phyloP scores from a whole-genome alignment of 2,888 invertebrate species.

The Ophioninae sp. region DNA sequence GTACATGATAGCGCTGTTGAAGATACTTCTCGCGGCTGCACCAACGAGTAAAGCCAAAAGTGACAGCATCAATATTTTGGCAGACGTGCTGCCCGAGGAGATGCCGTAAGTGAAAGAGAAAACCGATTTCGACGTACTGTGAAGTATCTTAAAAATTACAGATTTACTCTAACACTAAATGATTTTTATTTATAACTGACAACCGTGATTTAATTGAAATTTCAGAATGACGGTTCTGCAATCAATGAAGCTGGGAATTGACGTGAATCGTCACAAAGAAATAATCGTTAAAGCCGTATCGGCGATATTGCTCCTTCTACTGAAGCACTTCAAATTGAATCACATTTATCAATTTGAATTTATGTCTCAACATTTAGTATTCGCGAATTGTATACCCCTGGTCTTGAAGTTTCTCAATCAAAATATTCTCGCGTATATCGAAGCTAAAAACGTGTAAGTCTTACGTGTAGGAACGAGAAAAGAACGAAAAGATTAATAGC shows the following conservation, averaged over 20 bases:
- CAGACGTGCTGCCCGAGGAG: slow-evolving; percentile 98
- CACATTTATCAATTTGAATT: slow-evolving; percentile 99
- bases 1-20: slow-evolving; percentile 98
- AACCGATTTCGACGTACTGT: not conserved
- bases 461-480: not conserved
- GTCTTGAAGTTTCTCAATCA: slow-evolving; percentile 99
- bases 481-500: not conserved
- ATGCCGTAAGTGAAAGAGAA: slow-evolving; percentile 88
- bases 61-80: slow-evolving; percentile 98
- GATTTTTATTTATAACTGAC: not conserved
- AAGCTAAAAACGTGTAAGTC: slow-evolving; percentile 92
- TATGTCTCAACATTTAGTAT: slow-evolving; percentile 98
- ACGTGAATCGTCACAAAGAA: slow-evolving; percentile 99
- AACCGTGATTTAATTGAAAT: slow-evolving; percentile 23
- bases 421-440: slow-evolving; percentile 96
- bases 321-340: slow-evolving; percentile 98
- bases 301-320: slow-evolving; percentile 92
- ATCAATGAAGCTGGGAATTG: slow-evolving; percentile 97
- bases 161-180: not conserved
- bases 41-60: slow-evolving; percentile 99
- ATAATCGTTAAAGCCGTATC: slow-evolving; percentile 98
- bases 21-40: slow-evolving; percentile 97
- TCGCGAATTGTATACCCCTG: slow-evolving; percentile 99
- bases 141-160: not conserved
- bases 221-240: slow-evolving; percentile 93